phyloP scores from a whole-genome alignment of 2,797 vertebrate species.

The Balearica regulorum region DNA sequence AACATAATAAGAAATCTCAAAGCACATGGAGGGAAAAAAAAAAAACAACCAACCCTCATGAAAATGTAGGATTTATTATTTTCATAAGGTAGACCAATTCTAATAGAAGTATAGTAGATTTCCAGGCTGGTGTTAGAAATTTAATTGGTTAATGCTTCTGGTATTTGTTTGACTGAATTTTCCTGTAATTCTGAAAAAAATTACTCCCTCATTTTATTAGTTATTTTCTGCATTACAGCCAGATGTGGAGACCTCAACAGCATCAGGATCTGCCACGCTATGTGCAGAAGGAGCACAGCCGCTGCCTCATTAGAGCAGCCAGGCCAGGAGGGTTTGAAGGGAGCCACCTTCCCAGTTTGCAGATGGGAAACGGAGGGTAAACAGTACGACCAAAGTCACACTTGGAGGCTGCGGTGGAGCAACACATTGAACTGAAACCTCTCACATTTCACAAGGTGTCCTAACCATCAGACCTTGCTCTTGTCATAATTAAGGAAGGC shows the following conservation, averaged over 20 bases:
- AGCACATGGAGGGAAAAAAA: not conserved
- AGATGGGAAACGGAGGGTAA: not conserved
- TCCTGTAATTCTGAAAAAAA: slow-evolving; percentile 9
- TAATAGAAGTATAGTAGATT: not conserved
- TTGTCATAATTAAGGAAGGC: not conserved
- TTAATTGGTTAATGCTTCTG: slow-evolving; percentile 10
- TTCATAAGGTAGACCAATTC: slow-evolving; percentile 45
- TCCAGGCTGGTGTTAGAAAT: slow-evolving; percentile 5
- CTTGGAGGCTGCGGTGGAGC: accelerated
- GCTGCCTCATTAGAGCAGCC: not conserved
- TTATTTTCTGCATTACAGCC: not conserved
- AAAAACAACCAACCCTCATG: not conserved
- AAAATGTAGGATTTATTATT: slow-evolving; percentile 60
- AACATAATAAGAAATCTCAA: not conserved
- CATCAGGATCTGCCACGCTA: not conserved
- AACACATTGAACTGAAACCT: not conserved
- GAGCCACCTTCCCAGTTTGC: not conserved
- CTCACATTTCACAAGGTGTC: not conserved
- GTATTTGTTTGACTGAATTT: slow-evolving; percentile 25
- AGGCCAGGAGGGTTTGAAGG: not conserved
- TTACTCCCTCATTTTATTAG: not conserved
- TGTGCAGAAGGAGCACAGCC: not conserved
- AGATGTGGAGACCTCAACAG: not conserved
- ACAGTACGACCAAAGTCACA: not conserved
- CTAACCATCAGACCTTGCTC: not conserved